Base-by-base conservation (phyloP, 2,888 invertebrate species). In the Thumatha senex region DNA sequence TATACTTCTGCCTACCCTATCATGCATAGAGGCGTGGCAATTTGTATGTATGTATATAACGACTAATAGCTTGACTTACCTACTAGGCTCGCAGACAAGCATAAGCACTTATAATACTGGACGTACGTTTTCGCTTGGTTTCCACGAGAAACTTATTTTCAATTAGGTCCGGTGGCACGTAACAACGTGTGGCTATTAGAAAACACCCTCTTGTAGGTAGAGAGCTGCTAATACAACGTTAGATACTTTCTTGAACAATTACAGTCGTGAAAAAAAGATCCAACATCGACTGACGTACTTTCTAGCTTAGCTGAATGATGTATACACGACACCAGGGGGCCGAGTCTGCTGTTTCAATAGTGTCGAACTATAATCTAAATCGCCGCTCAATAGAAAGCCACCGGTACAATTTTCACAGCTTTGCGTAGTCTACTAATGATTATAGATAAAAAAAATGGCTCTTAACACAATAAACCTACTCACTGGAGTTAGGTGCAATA, bases 221-320 rank as follows among this genome's bases (percentile, higher is more conserved):
- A 58, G 51, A 60, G 58, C 40, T 40, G 12, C 13, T 34, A 50
- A 46, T 55, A 51, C 39, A 12, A 54, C 48, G 61, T 44, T 48
- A 51, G 54, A 38, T 13, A 40, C 61, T 65, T 60, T 67, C 62
- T 56, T 61, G 39, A 29, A 40, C 47, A 52, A 60, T 62, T 56
- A 64, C 33, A 59, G 54, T 44, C 48, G 52, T 53, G 56, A 62
- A 67, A 59, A 62, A 62, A 48, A 54, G 46, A 58, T 54, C 44
- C 44, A 49, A 56, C 35, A 38, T 46, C 18, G 39, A 45, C 39
- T 15, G 31, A 40, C 46, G 34, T 30, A 24, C 56, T 67, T 53
- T 63, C 58, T 53, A 55, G 31, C 18, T 49, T 38, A 34, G 39
- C 49, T 11, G 18, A 18, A n/a, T 35, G 47, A 47, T 44, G 35